Evolutionary conservation across 1,140 invertebrate genomes (phyloP).

Genomic region (Drosophila watanabei): DNA sequence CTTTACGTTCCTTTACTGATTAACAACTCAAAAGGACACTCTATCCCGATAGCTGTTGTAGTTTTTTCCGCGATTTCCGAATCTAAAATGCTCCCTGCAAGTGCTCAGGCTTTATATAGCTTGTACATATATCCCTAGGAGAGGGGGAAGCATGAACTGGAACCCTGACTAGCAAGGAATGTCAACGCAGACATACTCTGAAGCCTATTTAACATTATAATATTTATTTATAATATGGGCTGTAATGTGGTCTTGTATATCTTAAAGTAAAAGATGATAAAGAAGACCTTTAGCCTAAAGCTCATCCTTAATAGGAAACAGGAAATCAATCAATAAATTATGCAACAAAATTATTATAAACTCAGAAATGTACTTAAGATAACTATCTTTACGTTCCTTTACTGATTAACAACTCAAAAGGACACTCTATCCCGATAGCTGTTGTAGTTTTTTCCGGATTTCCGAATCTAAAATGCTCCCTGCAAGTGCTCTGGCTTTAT

Average conservation of each 20-base stretch:
- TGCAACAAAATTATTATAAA: not conserved
- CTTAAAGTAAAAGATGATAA: no score
- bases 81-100: conserved; percentile 25
- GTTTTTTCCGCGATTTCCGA: not conserved
- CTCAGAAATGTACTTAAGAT: not conserved
- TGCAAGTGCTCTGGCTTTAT: not conserved
- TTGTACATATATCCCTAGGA: not conserved
- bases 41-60: no score
- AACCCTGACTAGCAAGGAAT: conserved; percentile 28
- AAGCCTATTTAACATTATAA: no score
- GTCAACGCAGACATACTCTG: no score
- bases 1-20: not conserved
- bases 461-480: conserved; percentile 17
- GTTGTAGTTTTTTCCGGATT: not conserved
- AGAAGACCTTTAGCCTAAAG: no score
- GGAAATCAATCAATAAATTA: no score
- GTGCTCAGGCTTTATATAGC: not conserved
- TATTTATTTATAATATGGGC: no score
- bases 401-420: no score
- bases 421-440: no score
- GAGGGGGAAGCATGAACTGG: conserved; percentile 15
- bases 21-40: no score
- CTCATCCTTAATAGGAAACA: no score
- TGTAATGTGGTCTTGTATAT: no score
- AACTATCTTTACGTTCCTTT: not conserved